A percentile compares a stretch with the other conserved stretches of the same genome.
Evolutionary conservation across 2,797 vertebrate species (phyloP).

Genomic region (Leptodactylus fallax): DNA sequence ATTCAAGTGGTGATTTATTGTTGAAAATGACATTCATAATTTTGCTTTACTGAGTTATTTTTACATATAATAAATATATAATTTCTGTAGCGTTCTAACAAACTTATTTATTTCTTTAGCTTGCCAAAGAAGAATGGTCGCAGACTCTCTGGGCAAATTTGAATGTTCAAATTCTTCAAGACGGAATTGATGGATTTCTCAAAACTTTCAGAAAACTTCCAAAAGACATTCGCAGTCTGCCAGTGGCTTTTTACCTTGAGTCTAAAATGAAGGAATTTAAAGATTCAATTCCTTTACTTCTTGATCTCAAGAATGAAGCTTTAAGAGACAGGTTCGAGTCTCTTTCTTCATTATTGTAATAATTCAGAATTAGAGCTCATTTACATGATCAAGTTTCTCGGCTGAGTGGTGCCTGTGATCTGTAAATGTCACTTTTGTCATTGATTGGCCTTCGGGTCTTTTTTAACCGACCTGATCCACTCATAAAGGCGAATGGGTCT

Average conservation of each 20-base stretch:
- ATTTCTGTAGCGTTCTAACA: neutral
- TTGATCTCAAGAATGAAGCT: slow-evolving; percentile 93
- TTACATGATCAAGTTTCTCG: no score
- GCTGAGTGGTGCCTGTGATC: no score
- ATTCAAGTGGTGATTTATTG: neutral
- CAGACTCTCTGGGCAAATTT: slow-evolving; percentile 92
- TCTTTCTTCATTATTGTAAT: neutral
- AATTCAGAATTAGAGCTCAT: no score
- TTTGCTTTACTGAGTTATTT: neutral
- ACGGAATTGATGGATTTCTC: slow-evolving; percentile 86
- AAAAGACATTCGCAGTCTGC: slow-evolving; percentile 79
- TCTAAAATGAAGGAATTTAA: slow-evolving; percentile 90
- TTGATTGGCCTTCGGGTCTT: no score
- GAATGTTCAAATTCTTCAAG: slow-evolving; percentile 88
- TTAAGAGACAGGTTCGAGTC: slow-evolving; percentile 87
- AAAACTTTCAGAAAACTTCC: slow-evolving; percentile 83
- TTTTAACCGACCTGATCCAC: no score
- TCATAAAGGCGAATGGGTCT: no score
- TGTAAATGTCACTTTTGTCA: no score
- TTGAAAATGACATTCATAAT: neutral
- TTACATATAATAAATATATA: neutral
- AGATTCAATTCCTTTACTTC: slow-evolving; percentile 89
- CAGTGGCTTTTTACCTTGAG: slow-evolving; percentile 84
- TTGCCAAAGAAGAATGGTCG: slow-evolving; percentile 90
- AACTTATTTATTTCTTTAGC: slow-evolving; percentile 70